phyloP scores from a whole-genome alignment of 2,113 vertebrate species.

The Phalacrocorax brasilianus region DNA sequence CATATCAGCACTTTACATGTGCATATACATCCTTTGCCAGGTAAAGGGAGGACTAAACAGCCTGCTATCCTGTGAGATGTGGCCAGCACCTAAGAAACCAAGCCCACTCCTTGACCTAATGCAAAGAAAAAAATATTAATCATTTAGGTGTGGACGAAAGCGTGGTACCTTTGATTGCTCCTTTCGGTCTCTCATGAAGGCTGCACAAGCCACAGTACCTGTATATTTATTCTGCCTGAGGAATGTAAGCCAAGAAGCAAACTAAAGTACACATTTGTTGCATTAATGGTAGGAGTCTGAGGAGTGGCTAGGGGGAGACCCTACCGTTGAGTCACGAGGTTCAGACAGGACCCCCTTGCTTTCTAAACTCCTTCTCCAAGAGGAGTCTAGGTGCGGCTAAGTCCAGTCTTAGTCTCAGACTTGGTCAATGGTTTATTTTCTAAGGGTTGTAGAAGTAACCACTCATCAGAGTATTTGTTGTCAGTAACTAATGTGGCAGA shows the following conservation, averaged over 20 bases:
- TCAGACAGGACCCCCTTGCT: too few species aligned
- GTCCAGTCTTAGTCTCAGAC: too few species aligned
- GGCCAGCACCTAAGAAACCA: not conserved
- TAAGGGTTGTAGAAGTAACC: too few species aligned
- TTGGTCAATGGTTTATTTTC: too few species aligned
- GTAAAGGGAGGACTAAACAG: not conserved
- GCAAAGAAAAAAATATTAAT: not conserved
- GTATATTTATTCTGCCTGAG: not conserved
- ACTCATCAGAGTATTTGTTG: too few species aligned
- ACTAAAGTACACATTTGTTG: not conserved
- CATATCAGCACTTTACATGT: not conserved
- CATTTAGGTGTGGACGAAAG: not conserved
- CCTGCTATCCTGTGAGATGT: not conserved
- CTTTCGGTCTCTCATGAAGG: not conserved
- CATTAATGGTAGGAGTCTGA: too few species aligned
- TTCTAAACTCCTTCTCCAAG: too few species aligned
- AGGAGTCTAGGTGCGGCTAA: too few species aligned
- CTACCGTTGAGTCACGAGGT: too few species aligned
- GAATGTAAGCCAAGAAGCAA: not conserved
- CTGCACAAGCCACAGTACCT: not conserved
- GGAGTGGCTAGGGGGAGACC: too few species aligned
- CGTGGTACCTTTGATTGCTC: not conserved
- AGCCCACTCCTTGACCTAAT: not conserved
- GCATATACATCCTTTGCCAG: rapidly evolving
- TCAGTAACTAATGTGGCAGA: too few species aligned